Percentiles rank a stretch among this genome's conserved stretches.
These are phyloP conservation scores for Portunus trituberculatus DNA, from an alignment of 1,140 invertebrate species.

Conservation along the genomic window DNA sequence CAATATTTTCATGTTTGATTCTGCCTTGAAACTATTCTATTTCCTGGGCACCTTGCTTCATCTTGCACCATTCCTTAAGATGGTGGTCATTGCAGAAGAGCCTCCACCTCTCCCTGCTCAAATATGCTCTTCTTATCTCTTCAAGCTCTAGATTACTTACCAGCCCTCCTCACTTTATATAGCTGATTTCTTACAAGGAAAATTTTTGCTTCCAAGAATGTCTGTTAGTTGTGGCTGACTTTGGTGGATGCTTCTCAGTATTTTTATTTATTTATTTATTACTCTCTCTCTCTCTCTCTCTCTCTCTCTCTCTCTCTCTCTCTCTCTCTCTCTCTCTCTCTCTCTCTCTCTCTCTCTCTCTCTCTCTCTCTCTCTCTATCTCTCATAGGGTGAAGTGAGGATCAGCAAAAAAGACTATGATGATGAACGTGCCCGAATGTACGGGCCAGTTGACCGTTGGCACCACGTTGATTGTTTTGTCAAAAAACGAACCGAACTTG, in stretches of 20 bases:
- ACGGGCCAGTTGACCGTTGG: constrained; percentile 88
- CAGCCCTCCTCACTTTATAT: neutral
- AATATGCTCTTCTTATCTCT: too few relatives aligned
- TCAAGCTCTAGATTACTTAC: too few relatives aligned
- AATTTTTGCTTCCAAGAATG: neutral
- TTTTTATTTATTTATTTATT: neutral
- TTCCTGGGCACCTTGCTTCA: neutral
- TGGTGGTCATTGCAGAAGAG: too few relatives aligned
- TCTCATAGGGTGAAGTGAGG: constrained; percentile 86
- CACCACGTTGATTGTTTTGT: constrained; percentile 96
- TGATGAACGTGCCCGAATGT: constrained; percentile 88
- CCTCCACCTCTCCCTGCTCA: too few relatives aligned
- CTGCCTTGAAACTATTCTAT: too few relatives aligned
- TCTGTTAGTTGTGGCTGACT: neutral
- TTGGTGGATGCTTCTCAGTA: neutral
- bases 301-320: neutral
- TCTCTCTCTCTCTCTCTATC: too few relatives aligned
- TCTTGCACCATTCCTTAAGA: too few relatives aligned
- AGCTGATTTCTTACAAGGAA: neutral
- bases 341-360: too few relatives aligned
- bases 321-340: too few relatives aligned
- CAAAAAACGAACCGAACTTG: constrained; percentile 87
- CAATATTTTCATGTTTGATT: too few relatives aligned
- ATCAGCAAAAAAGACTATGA: constrained; percentile 94
- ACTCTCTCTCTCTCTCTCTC: neutral